Conservation (phyloP, 2,113 vertebrate species). For the Pantherophis guttatus region DNA sequence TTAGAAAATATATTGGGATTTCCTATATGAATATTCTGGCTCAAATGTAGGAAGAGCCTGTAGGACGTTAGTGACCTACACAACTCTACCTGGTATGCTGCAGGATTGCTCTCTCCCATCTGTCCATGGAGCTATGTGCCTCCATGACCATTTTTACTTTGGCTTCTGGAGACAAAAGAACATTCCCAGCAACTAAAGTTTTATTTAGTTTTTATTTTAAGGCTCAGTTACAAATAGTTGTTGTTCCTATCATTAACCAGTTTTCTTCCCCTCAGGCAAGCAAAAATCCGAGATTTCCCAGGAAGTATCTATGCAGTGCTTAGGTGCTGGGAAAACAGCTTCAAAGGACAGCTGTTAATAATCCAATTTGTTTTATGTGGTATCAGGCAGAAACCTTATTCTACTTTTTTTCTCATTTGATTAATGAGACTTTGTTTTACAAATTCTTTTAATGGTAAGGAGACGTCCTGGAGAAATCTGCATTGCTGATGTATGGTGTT, state of each 20-base stretch:
- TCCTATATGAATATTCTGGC: background rate
- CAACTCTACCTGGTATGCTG: background rate
- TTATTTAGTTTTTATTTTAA: background rate
- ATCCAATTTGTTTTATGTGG: background rate
- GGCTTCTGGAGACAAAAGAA: background rate
- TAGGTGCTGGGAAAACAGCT: background rate
- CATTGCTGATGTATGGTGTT: background rate
- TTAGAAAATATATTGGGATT: background rate
- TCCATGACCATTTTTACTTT: background rate
- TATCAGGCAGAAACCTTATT: background rate
- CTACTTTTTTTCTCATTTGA: background rate
- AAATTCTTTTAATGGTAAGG: background rate
- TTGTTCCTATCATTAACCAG: background rate
- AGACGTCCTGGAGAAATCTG: background rate
- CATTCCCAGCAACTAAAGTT: background rate
- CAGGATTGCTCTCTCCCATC: background rate
- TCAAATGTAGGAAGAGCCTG: background rate
- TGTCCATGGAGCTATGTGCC: background rate
- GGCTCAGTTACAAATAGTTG: background rate
- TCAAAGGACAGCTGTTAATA: background rate
- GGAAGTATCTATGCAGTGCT: background rate
- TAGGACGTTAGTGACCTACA: background rate
- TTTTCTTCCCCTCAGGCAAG: background rate
- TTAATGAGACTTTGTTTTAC: background rate
- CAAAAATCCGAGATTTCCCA: background rate